Conservation (phyloP, 2,888 invertebrate genomes). For the Syrphus vitripennis region DNA sequence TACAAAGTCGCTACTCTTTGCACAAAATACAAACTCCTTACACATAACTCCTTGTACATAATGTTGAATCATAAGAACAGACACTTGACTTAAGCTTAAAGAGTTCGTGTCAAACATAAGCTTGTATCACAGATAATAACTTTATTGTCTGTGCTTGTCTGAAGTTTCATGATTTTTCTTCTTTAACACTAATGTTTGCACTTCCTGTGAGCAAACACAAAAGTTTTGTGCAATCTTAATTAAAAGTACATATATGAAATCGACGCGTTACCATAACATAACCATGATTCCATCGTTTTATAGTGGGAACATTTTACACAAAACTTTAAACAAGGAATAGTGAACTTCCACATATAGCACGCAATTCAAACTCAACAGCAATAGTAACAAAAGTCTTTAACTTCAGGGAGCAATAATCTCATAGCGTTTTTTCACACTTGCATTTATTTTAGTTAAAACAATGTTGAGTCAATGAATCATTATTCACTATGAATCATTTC, state of each 20-base stretch:
- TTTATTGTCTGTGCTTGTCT: too few relatives aligned
- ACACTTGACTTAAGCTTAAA: neutral
- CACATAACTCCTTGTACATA: neutral
- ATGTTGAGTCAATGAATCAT: constrained; percentile 36
- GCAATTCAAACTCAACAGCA: constrained; percentile 20
- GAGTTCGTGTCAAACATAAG: neutral
- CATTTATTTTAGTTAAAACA: constrained; percentile 31
- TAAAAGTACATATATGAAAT: constrained; percentile 27
- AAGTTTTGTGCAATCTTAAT: constrained; percentile 25
- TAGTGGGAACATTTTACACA: neutral
- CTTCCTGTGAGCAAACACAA: constrained; percentile 25
- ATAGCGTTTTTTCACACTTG: constrained; percentile 36
- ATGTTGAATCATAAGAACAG: neutral
- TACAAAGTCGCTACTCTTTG: neutral
- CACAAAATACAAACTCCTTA: neutral
- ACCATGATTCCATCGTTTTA: neutral
- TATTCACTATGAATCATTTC: constrained; percentile 24
- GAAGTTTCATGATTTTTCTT: neutral
- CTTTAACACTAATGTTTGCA: constrained; percentile 6
- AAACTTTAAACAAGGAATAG: neutral
- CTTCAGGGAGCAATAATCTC: constrained; percentile 16
- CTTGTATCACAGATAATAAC: too few relatives aligned
- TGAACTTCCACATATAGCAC: neutral
- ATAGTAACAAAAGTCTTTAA: neutral
- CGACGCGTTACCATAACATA: constrained; percentile 7